Evolutionary conservation across 1,140 invertebrate species (phyloP).

Genomic region (Eubasilissa regina): DNA sequence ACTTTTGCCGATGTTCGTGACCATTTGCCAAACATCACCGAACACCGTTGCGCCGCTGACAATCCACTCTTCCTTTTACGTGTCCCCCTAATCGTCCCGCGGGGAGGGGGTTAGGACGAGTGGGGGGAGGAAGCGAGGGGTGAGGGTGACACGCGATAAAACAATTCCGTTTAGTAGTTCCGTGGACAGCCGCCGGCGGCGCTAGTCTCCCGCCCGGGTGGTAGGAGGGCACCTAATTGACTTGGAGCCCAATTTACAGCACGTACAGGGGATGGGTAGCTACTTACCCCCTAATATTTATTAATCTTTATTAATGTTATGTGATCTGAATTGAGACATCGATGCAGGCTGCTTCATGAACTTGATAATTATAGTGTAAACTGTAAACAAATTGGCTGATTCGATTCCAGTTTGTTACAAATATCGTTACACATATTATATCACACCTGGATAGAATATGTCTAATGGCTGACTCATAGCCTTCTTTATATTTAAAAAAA

Average conservation of each 20-base stretch:
- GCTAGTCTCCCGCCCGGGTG: neutral
- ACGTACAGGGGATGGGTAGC: neutral
- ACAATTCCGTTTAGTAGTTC: slow-evolving; percentile 56
- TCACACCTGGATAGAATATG: too few species aligned
- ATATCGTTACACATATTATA: too few species aligned
- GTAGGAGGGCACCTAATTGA: too few species aligned
- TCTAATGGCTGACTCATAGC: too few species aligned
- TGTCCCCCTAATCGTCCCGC: slow-evolving; percentile 35
- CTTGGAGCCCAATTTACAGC: neutral
- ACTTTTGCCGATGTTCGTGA: too few species aligned
- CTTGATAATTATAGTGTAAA: too few species aligned
- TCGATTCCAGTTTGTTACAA: too few species aligned
- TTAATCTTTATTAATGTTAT: too few species aligned
- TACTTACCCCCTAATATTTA: neutral
- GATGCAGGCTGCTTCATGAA: neutral
- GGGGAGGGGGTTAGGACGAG: slow-evolving; percentile 5
- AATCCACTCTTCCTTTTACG: slow-evolving; percentile 32
- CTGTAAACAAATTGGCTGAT: too few species aligned
- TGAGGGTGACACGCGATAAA: slow-evolving; percentile 55
- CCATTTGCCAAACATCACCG: too few species aligned
- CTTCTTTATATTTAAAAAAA: too few species aligned
- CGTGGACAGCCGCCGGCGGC: slow-evolving; percentile 32
- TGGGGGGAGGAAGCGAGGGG: neutral
- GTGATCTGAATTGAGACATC: neutral
- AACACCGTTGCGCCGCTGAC: slow-evolving; percentile 4